Conservation (phyloP, 2,888 invertebrate genomes). For the Eutolmus rufibarbis region DNA sequence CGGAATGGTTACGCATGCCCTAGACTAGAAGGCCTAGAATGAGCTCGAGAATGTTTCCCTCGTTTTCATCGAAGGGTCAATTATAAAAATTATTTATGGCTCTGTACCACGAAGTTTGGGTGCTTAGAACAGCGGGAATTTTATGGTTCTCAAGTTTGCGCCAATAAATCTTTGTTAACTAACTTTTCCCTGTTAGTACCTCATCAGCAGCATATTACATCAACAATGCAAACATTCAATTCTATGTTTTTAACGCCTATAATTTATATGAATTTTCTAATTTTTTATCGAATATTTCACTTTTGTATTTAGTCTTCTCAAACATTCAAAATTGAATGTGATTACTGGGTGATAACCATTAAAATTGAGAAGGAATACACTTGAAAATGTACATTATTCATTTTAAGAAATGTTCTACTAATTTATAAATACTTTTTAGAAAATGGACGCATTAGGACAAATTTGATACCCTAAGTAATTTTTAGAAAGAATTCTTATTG, state of each 20-base stretch:
- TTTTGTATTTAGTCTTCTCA: too few species aligned
- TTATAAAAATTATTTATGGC: not conserved
- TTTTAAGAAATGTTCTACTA: too few species aligned
- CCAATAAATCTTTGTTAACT: not conserved
- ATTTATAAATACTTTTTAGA: too few species aligned
- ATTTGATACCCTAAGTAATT: too few species aligned
- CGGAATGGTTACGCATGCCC: too few species aligned
- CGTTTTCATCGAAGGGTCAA: not conserved
- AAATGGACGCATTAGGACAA: too few species aligned
- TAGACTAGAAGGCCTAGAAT: too few species aligned
- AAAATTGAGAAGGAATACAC: too few species aligned
- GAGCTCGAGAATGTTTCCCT: not conserved
- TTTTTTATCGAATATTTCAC: not conserved
- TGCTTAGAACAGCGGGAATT: not conserved
- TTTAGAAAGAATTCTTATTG: too few species aligned
- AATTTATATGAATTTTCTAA: not conserved
- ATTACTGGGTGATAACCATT: too few species aligned
- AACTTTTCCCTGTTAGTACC: not conserved
- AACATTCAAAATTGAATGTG: too few species aligned
- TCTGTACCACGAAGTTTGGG: not conserved
- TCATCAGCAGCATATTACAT: not conserved
- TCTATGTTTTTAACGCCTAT: not conserved
- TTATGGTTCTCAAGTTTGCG: not conserved
- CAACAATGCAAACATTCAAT: not conserved
- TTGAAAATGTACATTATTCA: too few species aligned